Conservation (phyloP, 1,140 invertebrate species). For the Potamilus streckersoni region DNA sequence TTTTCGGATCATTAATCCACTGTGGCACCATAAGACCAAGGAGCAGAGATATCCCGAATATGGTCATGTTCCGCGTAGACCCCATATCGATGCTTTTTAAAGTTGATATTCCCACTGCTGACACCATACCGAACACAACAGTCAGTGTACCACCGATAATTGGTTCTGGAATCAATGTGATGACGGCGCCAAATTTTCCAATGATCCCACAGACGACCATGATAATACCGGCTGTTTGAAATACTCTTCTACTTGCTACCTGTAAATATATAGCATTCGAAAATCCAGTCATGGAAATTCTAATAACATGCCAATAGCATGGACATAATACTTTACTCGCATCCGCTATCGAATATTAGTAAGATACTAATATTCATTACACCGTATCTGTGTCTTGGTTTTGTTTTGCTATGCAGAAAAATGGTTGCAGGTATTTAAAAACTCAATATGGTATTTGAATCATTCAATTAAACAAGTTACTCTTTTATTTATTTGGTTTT, state of each 20-base stretch:
- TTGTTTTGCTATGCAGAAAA: neutral
- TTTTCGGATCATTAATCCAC: constrained; percentile 69
- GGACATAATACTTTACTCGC: neutral
- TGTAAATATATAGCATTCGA: constrained; percentile 8
- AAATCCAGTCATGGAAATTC: neutral
- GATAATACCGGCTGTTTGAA: constrained; percentile 80
- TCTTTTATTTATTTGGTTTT: too few relatives aligned
- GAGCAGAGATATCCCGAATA: constrained; percentile 87
- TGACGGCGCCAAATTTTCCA: constrained; percentile 82
- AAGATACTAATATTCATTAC: neutral
- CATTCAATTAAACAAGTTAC: too few relatives aligned
- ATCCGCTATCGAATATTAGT: neutral
- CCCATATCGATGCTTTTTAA: constrained; percentile 86
- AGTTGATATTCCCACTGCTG: constrained; percentile 74
- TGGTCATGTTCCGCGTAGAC: constrained; percentile 85
- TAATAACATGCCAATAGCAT: neutral
- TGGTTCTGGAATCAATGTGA: constrained; percentile 81
- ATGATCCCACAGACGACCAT: constrained; percentile 77
- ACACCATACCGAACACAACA: constrained; percentile 81
- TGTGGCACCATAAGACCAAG: constrained; percentile 83
- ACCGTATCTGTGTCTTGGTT: neutral
- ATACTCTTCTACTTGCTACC: constrained; percentile 50
- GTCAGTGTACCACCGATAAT: constrained; percentile 76
- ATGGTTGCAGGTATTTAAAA: too few relatives aligned
- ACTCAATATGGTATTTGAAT: too few relatives aligned